Percentiles rank a stretch among this genome's conserved stretches.
These are phyloP conservation scores for Phanerotoma sp. DNA, from an alignment of 2,888 invertebrate genomes.

Conservation along the genomic window DNA sequence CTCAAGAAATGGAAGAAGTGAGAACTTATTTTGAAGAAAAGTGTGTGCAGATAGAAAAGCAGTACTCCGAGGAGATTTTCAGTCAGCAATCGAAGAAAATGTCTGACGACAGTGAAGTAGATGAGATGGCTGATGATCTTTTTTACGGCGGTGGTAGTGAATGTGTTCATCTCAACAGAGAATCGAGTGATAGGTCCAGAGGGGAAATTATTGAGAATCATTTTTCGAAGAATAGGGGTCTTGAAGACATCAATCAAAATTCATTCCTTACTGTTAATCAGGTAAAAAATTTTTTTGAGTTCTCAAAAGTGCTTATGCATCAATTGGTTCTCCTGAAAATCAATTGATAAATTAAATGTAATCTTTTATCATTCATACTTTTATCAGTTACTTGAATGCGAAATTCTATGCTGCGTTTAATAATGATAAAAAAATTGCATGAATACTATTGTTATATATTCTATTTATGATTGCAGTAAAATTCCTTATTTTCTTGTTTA, in stretches of 20 bases:
- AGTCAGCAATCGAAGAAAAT: conserved; percentile 68
- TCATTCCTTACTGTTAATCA: conserved; percentile 36
- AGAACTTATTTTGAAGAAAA: conserved; percentile 79
- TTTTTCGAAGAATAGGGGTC: conserved; percentile 15
- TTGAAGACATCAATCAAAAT: conserved; percentile 15
- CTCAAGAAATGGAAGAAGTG: conserved; percentile 76
- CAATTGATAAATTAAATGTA: no score
- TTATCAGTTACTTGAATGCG: no score
- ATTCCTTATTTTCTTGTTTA: conserved; percentile 1
- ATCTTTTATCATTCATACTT: no score
- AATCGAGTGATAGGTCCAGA: conserved; percentile 32
- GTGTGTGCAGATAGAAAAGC: conserved; percentile 77
- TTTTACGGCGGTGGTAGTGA: conserved; percentile 44
- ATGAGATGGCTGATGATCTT: conserved; percentile 58
- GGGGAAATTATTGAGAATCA: conserved; percentile 21
- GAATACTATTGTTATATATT: not conserved
- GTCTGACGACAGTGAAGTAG: conserved; percentile 56
- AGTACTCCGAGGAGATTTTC: conserved; percentile 72
- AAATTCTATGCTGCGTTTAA: no score
- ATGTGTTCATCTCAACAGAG: conserved; percentile 35
- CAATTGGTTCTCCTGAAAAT: no score
- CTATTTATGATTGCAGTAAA: conserved; percentile 1
- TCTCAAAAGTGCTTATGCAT: no score
- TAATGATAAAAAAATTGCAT: no score
- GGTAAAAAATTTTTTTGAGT: conserved; percentile 34